Conservation (phyloP, 1,140 invertebrate genomes). For the Teleogryllus occipitalis region DNA sequence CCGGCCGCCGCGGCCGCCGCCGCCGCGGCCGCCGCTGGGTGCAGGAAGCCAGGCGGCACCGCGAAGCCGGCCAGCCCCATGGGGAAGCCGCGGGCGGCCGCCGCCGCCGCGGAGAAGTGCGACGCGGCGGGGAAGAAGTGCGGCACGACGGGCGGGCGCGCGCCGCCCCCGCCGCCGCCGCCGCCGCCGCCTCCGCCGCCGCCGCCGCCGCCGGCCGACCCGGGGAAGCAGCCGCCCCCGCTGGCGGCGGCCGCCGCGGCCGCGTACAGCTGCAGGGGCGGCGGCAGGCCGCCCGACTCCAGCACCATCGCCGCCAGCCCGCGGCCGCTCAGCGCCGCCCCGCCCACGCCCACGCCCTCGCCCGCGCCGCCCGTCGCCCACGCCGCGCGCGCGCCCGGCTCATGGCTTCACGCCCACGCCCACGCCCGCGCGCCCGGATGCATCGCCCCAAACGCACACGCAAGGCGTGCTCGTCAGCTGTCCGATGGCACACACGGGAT, state of each 20-base stretch:
- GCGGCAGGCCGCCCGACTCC: conserved; percentile 18
- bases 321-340: too few species aligned
- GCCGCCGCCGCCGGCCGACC: neutral
- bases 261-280: conserved; percentile 20
- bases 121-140: conserved; percentile 16
- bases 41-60: conserved; percentile 10
- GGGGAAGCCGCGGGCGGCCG: neutral
- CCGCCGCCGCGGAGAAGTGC: neutral
- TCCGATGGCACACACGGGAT: too few species aligned
- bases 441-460: too few species aligned
- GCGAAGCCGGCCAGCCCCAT: conserved; percentile 15
- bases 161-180: neutral
- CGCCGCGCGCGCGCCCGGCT: too few species aligned
- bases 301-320: conserved; percentile 10
- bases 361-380: too few species aligned
- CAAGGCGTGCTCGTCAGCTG: too few species aligned
- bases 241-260: conserved; percentile 15
- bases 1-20: neutral
- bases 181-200: neutral
- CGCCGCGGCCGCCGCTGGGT: conserved; percentile 1
- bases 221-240: neutral
- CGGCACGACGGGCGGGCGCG: conserved; percentile 13
- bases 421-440: too few species aligned
- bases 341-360: too few species aligned
- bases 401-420: too few species aligned